Evolutionary conservation across 1,140 invertebrate species (phyloP), one percentile per base, ranked within the genome.

Genomic region (Drosophila tsacasi): DNA sequence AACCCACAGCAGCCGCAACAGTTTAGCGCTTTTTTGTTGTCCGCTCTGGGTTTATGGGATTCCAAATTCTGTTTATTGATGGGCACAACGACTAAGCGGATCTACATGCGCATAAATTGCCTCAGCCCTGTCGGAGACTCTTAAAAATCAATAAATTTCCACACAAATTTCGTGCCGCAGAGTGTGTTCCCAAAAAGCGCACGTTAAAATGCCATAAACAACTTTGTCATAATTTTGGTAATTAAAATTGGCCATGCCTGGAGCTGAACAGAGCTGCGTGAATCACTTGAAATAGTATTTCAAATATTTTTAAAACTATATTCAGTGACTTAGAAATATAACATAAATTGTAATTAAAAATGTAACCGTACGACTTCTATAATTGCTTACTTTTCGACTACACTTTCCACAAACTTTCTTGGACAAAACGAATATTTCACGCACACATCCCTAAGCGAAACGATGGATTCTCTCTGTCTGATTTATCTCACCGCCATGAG

Each of bases 221-320:
- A 91, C 86, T 91, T 91, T 91, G 86, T 91, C 86, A 91, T 91
- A 91, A 91, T 87, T 91, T 91, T 87, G 86, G 67, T 91, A 91
- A 91, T 87, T 91, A 91, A 91, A 91, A 87, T 79, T 90, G 84
- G 78, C 85, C 85, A 57, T 57, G 85, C 85, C 78, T 67, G 74
- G 23, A 63, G 25, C 19, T 50, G 21, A 35, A 8, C 25, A 40
- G 19, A 25, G 35, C 8, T 5, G 35, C 46, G 59, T 68, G 65
- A 68, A 52, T 44, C 39, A 44, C 9, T 9, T 2, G 15, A n/a
- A 0, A 27, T 13, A 19, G 21, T 17, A 25, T 62, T 50, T 47
- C 3, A 19, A 35, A 62, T 32, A 37, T 62, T 2, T 23, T 0
- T 5, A 4, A 10, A 25, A 15, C 0, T 13, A 17, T 32, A 30